These are phyloP conservation scores for Psophia crepitans DNA, from an alignment of 2,113 vertebrate species.

Conservation along the genomic window DNA sequence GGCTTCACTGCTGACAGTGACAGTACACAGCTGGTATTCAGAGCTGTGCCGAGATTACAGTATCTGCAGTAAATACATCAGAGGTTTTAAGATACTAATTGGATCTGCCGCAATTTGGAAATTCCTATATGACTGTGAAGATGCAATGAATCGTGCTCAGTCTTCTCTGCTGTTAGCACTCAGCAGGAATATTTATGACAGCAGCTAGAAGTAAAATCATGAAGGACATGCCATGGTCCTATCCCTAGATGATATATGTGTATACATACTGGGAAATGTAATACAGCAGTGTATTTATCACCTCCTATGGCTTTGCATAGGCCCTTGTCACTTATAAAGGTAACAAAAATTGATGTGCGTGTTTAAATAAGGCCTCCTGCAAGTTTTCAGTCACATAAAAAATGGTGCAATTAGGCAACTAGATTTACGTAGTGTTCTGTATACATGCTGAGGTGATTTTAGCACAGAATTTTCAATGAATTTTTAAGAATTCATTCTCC, in stretches of 20 bases:
- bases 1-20: not conserved
- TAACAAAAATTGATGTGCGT: not conserved
- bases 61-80: constrained; percentile 24
- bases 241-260: not conserved
- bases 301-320: not conserved
- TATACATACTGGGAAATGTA: not conserved
- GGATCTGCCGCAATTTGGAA: constrained; percentile 10
- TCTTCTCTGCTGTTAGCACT: not conserved
- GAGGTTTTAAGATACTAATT: constrained; percentile 36
- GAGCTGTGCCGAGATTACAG: not conserved
- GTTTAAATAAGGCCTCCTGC: not conserved
- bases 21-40: not conserved
- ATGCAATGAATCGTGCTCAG: not conserved
- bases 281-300: not conserved
- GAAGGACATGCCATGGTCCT: not conserved
- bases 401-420: not conserved
- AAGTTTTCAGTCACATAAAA: not conserved
- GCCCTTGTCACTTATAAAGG: not conserved
- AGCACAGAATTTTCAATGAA: not conserved
- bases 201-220: not conserved
- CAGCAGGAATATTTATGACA: constrained; percentile 7
- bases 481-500: not conserved
- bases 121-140: constrained; percentile 17
- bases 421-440: not conserved
- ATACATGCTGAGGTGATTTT: not conserved